These are phyloP conservation scores for Ischnus inquisitorius DNA, from an alignment of 2,888 invertebrate species.

Conservation along the genomic window DNA sequence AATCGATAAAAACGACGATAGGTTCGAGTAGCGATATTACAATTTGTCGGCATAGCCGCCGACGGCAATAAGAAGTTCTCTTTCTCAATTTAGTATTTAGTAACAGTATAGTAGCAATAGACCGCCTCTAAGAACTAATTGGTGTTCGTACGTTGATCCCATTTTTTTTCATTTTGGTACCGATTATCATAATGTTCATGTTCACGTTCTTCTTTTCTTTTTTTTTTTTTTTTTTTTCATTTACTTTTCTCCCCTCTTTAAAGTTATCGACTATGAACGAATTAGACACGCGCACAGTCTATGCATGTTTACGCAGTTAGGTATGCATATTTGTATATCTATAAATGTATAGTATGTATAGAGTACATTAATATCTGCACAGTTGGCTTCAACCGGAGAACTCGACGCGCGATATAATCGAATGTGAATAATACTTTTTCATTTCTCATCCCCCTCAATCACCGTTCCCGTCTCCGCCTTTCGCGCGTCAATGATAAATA, in stretches of 20 bases:
- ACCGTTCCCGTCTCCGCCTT: neutral
- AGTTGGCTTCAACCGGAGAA: conserved; percentile 48
- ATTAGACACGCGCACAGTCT: conserved; percentile 51
- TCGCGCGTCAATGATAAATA: neutral
- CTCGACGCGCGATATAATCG: conserved; percentile 45
- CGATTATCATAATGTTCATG: conserved; percentile 76
- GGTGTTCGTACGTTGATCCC: conserved; percentile 85
- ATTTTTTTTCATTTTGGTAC: conserved; percentile 83
- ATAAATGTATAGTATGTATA: conserved; percentile 38
- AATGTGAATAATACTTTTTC: conserved; percentile 60
- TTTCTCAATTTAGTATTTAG: conserved; percentile 70
- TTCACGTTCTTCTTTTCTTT: conserved; percentile 35
- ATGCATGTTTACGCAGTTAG: conserved; percentile 32
- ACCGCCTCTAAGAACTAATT: conserved; percentile 84
- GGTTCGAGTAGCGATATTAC: conserved; percentile 30
- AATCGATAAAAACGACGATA: conserved; percentile 20
- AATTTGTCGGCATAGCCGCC: conserved; percentile 28
- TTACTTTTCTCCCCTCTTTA: conserved; percentile 12
- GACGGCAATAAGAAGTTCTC: conserved; percentile 30
- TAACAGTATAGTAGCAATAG: conserved; percentile 80
- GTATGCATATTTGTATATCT: conserved; percentile 1
- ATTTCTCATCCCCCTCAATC: neutral
- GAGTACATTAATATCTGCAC: conserved; percentile 35
- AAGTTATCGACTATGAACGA: conserved; percentile 50
- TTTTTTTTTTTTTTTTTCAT: conserved; percentile 6